Percentiles rank a stretch among this genome's conserved stretches.
These are phyloP conservation scores for Amphilophus citrinellus DNA, from an alignment of 2,113 vertebrate genomes.

Conservation along the genomic window DNA sequence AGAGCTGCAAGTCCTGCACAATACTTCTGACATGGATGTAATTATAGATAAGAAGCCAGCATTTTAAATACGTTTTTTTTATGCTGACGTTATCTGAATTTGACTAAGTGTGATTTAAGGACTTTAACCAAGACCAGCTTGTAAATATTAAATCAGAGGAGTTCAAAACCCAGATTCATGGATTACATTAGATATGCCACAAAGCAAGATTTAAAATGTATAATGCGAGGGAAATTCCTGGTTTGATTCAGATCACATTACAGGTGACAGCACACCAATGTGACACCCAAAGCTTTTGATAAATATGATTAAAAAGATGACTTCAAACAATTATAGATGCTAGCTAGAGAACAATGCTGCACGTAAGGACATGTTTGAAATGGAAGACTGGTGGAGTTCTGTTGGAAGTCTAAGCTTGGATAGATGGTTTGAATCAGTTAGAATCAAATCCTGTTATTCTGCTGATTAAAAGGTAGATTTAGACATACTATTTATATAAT, in stretches of 20 bases:
- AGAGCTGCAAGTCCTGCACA: background rate
- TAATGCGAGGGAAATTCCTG: background rate
- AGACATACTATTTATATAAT: background rate
- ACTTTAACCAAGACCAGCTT: background rate
- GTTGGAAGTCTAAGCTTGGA: background rate
- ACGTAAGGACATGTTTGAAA: slow-evolving; percentile 2
- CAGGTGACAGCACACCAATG: slow-evolving; percentile 16
- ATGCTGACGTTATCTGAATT: background rate
- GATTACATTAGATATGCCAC: slow-evolving; percentile 1
- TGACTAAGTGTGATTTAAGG: background rate
- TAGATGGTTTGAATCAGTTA: no score
- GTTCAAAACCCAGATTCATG: slow-evolving; percentile 1
- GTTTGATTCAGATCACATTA: slow-evolving; percentile 11
- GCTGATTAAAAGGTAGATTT: background rate
- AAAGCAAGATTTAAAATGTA: background rate
- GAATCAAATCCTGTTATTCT: background rate
- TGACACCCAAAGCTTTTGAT: background rate
- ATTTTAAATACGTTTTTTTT: background rate
- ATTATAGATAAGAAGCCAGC: background rate
- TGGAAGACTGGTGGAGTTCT: background rate
- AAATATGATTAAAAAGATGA: slow-evolving; percentile 5
- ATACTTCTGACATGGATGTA: background rate
- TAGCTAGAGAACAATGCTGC: slow-evolving; percentile 1
- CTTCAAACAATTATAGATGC: background rate
- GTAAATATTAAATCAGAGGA: slow-evolving; percentile 3